Base-by-base conservation (phyloP, 2,888 invertebrate genomes). In the Platynereis dumerilii region DNA sequence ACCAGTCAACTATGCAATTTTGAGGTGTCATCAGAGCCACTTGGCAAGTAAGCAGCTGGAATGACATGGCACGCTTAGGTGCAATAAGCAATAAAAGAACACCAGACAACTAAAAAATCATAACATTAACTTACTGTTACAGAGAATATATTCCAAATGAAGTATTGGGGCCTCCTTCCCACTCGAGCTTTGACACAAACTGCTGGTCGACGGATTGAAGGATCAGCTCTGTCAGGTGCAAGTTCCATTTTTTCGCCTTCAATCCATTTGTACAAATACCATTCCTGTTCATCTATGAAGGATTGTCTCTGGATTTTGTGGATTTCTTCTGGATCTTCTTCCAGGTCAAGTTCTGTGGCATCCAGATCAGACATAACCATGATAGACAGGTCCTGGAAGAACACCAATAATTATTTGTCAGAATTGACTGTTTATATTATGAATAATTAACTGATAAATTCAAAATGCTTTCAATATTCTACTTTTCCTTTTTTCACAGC, bases 61-160 rank as follows among this genome's bases (percentile, higher is more conserved):
- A n/a, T n/a, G n/a, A n/a, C n/a, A n/a, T n/a, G n/a, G n/a, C n/a
- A n/a, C n/a, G n/a, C n/a, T n/a, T n/a, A n/a, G n/a, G n/a, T n/a
- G n/a, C n/a, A n/a, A n/a, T n/a, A n/a, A n/a, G n/a, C n/a, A n/a
- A n/a, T n/a, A n/a, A n/a, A n/a, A n/a, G n/a, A n/a, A n/a, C n/a
- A n/a, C n/a, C n/a, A n/a, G n/a, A n/a, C n/a, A n/a, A n/a, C n/a
- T n/a, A n/a, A n/a, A n/a, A n/a, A n/a, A n/a, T n/a, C n/a, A n/a
- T n/a, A n/a, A n/a, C n/a, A 34, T 34, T 34, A 20, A 61, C 79
- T 74, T 73, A 83, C 83, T 69, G 81, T 83, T 44, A 83, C 80
- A 73, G 81, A 77, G 69, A 83, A 82, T 69, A 81, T 80, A 75
- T 83, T 83, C 82, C 82, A 83, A 44, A 83, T 75, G 72, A 81